These are phyloP conservation scores for Troides helena DNA, from an alignment of 2,888 invertebrate genomes.

Conservation along the genomic window DNA sequence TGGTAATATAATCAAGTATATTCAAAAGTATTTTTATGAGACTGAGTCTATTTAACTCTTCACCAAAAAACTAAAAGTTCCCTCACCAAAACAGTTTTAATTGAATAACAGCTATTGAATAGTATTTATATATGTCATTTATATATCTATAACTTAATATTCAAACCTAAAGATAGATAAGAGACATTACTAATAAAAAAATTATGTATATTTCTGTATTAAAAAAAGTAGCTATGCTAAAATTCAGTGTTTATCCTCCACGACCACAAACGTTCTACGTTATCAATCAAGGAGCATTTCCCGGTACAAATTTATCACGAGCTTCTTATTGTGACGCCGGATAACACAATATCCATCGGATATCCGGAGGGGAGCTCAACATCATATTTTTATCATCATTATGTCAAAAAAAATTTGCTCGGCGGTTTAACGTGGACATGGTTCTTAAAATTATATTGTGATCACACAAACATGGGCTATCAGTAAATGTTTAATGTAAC, in stretches of 20 bases:
- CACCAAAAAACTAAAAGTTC: too few species aligned
- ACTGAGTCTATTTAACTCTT: too few species aligned
- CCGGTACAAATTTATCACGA: conserved; percentile 75
- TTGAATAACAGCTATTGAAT: too few species aligned
- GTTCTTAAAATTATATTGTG: neutral
- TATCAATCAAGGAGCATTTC: conserved; percentile 76
- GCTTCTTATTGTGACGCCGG: conserved; percentile 72
- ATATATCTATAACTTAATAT: too few species aligned
- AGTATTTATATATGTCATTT: too few species aligned
- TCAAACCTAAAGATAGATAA: too few species aligned
- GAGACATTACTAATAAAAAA: neutral
- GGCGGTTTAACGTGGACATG: conserved; percentile 44
- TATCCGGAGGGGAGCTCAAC: conserved; percentile 76
- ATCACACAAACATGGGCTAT: too few species aligned
- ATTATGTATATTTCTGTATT: neutral
- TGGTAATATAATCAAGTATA: too few species aligned
- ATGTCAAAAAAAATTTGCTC: conserved; percentile 61
- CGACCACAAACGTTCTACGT: conserved; percentile 40
- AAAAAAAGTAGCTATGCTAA: neutral
- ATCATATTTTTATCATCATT: conserved; percentile 80
- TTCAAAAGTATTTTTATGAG: too few species aligned
- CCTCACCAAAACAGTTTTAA: too few species aligned
- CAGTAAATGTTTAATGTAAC: too few species aligned
- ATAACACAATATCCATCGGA: conserved; percentile 78
- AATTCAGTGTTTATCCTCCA: conserved; percentile 30